These are phyloP conservation scores for Gephyroberyx darwinii DNA, from an alignment of 2,797 vertebrate species.

Conservation along the genomic window DNA sequence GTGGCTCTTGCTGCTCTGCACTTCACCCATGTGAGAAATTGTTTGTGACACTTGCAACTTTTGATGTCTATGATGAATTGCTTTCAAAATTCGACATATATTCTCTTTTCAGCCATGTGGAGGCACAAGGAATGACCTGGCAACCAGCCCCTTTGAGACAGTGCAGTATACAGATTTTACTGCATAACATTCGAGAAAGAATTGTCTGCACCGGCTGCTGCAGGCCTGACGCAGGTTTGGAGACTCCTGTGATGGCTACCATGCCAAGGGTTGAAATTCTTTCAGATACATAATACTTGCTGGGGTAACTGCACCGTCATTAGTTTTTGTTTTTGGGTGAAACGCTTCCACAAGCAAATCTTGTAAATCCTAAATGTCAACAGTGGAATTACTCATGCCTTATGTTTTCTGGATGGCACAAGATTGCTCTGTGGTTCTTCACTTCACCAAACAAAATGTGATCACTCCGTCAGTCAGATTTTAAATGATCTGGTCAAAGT, in stretches of 20 bases:
- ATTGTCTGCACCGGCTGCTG: constrained; percentile 19
- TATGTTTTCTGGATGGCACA: background rate
- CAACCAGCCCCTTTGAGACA: constrained; percentile 25
- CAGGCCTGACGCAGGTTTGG: background rate
- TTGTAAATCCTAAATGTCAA: background rate
- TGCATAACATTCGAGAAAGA: constrained; percentile 18
- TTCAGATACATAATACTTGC: constrained; percentile 18
- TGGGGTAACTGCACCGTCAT: constrained; percentile 1
- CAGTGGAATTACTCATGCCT: constrained; percentile 4
- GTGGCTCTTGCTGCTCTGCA: background rate
- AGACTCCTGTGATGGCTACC: constrained; percentile 16
- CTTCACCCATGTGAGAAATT: background rate
- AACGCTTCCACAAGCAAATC: background rate
- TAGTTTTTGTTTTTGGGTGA: background rate
- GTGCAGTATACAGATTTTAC: constrained; percentile 6
- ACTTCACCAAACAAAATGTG: background rate
- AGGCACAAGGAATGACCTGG: constrained; percentile 53
- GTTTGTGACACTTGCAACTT: too few species aligned
- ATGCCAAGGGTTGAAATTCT: constrained; percentile 1
- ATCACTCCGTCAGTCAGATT: background rate
- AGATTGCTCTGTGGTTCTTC: background rate
- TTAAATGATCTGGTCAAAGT: background rate
- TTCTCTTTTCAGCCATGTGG: constrained; percentile 49
- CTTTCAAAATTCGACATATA: constrained; percentile 3
- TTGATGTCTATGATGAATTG: constrained; percentile 12